Conservation (phyloP, 2,888 invertebrate species). For the Lasius fuliginosus region DNA sequence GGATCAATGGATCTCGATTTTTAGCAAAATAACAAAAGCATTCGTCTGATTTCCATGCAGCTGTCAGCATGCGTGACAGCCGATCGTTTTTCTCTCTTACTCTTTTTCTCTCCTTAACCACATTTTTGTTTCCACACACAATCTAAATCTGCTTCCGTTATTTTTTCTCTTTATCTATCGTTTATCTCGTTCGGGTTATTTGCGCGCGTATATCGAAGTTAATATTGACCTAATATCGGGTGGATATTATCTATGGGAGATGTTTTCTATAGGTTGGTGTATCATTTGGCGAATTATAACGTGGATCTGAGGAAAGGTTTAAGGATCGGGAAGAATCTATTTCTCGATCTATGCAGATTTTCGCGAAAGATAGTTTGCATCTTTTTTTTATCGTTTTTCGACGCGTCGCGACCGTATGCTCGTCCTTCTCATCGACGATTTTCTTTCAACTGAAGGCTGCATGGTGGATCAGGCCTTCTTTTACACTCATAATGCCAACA, state of each 20-base stretch:
- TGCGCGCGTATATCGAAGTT: neutral
- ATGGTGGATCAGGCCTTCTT: conserved; percentile 83
- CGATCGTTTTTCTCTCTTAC: conserved; percentile 65
- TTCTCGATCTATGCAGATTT: conserved; percentile 46
- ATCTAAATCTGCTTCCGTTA: conserved; percentile 13
- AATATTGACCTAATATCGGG: conserved; percentile 19
- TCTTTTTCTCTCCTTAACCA: conserved; percentile 17
- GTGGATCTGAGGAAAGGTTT: conserved; percentile 5
- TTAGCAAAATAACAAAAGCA: conserved; percentile 62
- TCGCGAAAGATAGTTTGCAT: conserved; percentile 56
- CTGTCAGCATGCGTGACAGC: conserved; percentile 83
- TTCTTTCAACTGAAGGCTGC: conserved; percentile 81
- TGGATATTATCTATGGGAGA: conserved; percentile 4
- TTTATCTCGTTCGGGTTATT: conserved; percentile 19
- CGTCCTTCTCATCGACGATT: conserved; percentile 38
- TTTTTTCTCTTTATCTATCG: conserved; percentile 26
- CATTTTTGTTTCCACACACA: conserved; percentile 17
- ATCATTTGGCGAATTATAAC: conserved; percentile 28
- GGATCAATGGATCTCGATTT: conserved; percentile 59
- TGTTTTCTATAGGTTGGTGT: neutral
- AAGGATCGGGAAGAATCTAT: neutral
- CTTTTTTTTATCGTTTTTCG: conserved; percentile 11
- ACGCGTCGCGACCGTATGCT: conserved; percentile 30
- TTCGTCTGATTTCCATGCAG: conserved; percentile 83
- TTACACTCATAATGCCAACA: conserved; percentile 67